These are phyloP conservation scores for Paragorgia papillata DNA, from an alignment of 92 coral and sea anemone species.

Conservation along the genomic window DNA sequence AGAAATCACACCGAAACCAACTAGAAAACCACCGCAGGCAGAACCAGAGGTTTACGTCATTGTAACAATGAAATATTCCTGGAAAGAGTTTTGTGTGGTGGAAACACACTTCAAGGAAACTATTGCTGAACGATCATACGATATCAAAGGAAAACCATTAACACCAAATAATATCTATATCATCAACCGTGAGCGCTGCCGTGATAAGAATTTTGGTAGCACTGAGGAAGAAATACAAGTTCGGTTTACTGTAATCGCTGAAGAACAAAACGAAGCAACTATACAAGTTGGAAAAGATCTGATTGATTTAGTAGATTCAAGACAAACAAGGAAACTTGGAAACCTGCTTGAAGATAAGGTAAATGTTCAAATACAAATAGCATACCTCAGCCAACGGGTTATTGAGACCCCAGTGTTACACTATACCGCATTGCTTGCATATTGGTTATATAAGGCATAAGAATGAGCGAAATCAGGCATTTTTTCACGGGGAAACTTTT, in stretches of 20 bases:
- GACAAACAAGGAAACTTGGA: slow-evolving; percentile 72
- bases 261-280: slow-evolving; percentile 63
- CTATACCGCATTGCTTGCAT: too few relatives aligned
- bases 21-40: slow-evolving; percentile 18
- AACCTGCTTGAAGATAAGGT: slow-evolving; percentile 83
- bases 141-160: slow-evolving; percentile 61
- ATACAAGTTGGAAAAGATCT: slow-evolving; percentile 65
- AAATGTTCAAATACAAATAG: neutral
- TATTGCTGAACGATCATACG: slow-evolving; percentile 71
- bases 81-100: slow-evolving; percentile 84
- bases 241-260: slow-evolving; percentile 69
- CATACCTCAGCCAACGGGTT: too few relatives aligned
- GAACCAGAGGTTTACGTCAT: slow-evolving; percentile 63
- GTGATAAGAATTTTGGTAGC: slow-evolving; percentile 66
- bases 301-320: slow-evolving; percentile 69
- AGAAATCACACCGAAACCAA: neutral
- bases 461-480: too few relatives aligned
- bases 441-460: too few relatives aligned
- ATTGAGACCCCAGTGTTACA: neutral
- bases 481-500: too few relatives aligned
- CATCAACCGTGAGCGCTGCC: slow-evolving; percentile 64
- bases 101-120: slow-evolving; percentile 64
- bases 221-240: slow-evolving; percentile 68
- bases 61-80: slow-evolving; percentile 72
- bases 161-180: slow-evolving; percentile 66